Percentiles rank a stretch among this genome's conserved stretches.
These are phyloP conservation scores for Cyclophora albipunctata DNA, from an alignment of 2,888 invertebrate species.

Conservation along the genomic window DNA sequence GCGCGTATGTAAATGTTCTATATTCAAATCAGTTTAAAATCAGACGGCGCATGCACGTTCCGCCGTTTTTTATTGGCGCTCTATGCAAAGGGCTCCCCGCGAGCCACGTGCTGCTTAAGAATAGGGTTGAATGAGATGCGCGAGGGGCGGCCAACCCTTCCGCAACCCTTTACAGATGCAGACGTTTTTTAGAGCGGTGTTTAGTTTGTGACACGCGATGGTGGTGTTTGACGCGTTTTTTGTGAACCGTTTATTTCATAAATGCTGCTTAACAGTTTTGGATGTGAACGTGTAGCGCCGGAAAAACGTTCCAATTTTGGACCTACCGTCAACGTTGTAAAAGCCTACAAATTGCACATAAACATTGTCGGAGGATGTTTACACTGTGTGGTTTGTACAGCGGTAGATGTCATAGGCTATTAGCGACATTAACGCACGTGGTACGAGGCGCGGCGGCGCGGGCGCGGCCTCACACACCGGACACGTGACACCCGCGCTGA, in stretches of 20 bases:
- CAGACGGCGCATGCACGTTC: constrained; percentile 70
- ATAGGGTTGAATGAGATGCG: constrained; percentile 28
- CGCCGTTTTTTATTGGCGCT: constrained; percentile 65
- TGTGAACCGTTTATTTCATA: neutral
- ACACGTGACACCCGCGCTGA: constrained; percentile 1
- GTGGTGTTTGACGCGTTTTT: constrained; percentile 20
- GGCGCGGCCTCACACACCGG: constrained; percentile 11
- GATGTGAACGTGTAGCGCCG: no score
- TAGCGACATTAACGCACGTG: neutral
- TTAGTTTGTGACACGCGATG: constrained; percentile 50
- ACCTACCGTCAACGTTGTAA: no score
- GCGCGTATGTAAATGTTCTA: constrained; percentile 63
- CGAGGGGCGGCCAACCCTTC: constrained; percentile 50
- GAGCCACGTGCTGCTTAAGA: constrained; percentile 37
- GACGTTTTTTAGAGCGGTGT: constrained; percentile 53
- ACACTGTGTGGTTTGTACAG: no score
- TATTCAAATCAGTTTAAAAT: constrained; percentile 75
- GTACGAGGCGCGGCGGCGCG: constrained; percentile 1
- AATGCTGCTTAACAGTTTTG: no score
- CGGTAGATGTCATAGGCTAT: neutral
- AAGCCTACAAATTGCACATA: no score
- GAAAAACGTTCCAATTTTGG: no score
- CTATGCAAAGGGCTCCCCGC: constrained; percentile 50
- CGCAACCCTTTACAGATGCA: constrained; percentile 58
- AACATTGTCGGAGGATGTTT: no score